A percentile compares a stretch with the other conserved stretches of the same genome.
phyloP scores from a whole-genome alignment of 2,888 invertebrate species.

The Chrysolina americana region DNA sequence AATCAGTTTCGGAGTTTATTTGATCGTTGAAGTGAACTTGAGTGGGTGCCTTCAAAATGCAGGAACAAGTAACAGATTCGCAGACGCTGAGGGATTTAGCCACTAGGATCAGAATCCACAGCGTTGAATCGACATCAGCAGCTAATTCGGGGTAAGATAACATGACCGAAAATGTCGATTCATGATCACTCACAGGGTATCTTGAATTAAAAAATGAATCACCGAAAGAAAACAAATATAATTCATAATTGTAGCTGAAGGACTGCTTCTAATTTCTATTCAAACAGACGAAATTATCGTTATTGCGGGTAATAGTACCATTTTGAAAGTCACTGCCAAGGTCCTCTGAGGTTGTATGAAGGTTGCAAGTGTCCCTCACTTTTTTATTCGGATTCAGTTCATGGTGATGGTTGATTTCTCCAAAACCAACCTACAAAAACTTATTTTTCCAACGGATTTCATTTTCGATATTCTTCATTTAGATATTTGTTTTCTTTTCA shows the following conservation, averaged over 20 bases:
- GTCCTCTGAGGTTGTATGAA: too few relatives aligned
- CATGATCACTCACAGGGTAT: neutral
- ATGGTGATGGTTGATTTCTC: too few relatives aligned
- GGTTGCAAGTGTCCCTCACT: too few relatives aligned
- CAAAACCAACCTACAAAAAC: neutral
- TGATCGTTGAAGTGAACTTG: neutral
- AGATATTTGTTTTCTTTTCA: too few relatives aligned
- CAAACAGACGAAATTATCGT: too few relatives aligned
- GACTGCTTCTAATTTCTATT: too few relatives aligned
- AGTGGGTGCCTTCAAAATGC: conserved; percentile 51
- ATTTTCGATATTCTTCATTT: too few relatives aligned
- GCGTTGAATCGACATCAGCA: conserved; percentile 91
- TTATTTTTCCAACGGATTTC: neutral
- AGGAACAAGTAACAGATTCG: conserved; percentile 60
- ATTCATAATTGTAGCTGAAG: too few relatives aligned
- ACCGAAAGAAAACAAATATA: neutral
- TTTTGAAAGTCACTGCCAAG: too few relatives aligned
- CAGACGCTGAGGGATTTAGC: conserved; percentile 92
- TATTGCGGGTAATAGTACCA: too few relatives aligned
- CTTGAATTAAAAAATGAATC: neutral
- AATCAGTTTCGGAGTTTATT: neutral
- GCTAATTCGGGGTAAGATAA: conserved; percentile 94
- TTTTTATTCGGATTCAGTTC: too few relatives aligned
- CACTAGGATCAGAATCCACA: conserved; percentile 93
- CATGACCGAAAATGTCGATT: neutral